phyloP scores from a whole-genome alignment of 2,888 invertebrate genomes.

The Sesia apiformis region DNA sequence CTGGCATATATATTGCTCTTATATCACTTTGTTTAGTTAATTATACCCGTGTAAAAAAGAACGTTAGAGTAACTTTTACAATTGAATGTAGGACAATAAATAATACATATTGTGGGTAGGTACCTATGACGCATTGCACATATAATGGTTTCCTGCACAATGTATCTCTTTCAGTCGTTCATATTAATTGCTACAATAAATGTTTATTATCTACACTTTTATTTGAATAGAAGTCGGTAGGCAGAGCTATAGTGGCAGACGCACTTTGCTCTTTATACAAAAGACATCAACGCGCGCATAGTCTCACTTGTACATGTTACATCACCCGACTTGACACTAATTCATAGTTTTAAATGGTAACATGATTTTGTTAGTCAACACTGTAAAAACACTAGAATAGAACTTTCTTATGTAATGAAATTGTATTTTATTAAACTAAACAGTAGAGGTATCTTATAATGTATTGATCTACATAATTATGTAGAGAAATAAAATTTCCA shows the following conservation, averaged over 20 bases:
- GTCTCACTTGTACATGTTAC: not conserved
- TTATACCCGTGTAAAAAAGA: too few relatives aligned
- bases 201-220: not conserved
- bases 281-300: constrained; percentile 29
- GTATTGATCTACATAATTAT: too few relatives aligned
- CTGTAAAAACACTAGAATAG: not conserved
- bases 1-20: too few relatives aligned
- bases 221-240: not conserved
- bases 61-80: too few relatives aligned
- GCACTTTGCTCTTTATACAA: constrained; percentile 10
- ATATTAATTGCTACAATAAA: not conserved
- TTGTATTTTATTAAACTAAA: not conserved
- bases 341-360: not conserved
- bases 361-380: not conserved
- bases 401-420: not conserved
- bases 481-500: too few relatives aligned
- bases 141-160: not conserved
- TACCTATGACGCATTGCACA: too few relatives aligned
- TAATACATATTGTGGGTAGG: too few relatives aligned
- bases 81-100: too few relatives aligned
- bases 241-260: not conserved
- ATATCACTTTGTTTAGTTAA: too few relatives aligned
- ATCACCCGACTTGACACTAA: not conserved
- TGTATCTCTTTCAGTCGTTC: not conserved
- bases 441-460: too few relatives aligned